These are phyloP conservation scores for Melipona bicolor DNA, from an alignment of 2,888 invertebrate species.

Conservation along the genomic window DNA sequence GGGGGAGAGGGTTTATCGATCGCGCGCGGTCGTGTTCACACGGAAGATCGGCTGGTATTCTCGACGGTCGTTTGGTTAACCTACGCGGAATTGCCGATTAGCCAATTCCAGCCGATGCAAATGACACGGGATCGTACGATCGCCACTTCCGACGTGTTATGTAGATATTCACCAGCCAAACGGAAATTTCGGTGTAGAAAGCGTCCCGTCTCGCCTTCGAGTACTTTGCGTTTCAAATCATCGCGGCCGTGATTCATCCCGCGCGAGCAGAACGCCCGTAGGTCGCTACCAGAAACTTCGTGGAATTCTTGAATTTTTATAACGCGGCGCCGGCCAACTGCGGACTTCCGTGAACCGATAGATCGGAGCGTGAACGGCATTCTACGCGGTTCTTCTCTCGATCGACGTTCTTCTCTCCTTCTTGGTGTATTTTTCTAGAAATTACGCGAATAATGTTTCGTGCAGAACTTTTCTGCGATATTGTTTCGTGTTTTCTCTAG, in stretches of 20 bases:
- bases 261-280: conserved; percentile 3
- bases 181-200: conserved; percentile 58
- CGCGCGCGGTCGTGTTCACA: conserved; percentile 36
- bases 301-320: conserved; percentile 45
- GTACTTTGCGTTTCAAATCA: conserved; percentile 51
- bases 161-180: conserved; percentile 37
- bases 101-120: conserved; percentile 52
- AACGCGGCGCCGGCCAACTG: neutral
- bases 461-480: too few relatives aligned
- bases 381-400: neutral
- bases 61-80: conserved; percentile 30
- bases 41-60: conserved; percentile 52
- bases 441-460: neutral
- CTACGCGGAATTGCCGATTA: conserved; percentile 54
- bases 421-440: neutral
- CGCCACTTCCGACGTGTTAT: conserved; percentile 57
- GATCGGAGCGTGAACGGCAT: conserved; percentile 40
- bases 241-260: conserved; percentile 34
- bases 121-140: conserved; percentile 45
- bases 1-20: neutral
- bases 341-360: conserved; percentile 44
- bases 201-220: conserved; percentile 22
- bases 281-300: conserved; percentile 25
- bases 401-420: neutral
- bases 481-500: neutral